phyloP scores from a whole-genome alignment of 2,888 invertebrate species.

The Glyphotaelius pellucidus region DNA sequence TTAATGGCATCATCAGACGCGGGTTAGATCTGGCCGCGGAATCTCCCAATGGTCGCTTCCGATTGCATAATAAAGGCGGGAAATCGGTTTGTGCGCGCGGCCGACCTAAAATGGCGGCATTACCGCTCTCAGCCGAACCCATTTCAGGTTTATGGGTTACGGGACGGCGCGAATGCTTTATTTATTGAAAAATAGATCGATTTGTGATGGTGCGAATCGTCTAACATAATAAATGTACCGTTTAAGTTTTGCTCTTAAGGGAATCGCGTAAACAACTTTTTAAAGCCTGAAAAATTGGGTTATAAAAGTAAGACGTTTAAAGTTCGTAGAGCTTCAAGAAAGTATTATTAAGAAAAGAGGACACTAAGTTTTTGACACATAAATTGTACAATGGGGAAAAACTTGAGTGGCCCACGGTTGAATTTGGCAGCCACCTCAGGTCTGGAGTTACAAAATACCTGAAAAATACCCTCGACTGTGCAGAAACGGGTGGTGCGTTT shows the following conservation, averaged over 20 bases:
- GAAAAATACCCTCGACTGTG: no score
- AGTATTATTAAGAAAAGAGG: background rate
- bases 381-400: background rate
- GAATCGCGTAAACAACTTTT: background rate
- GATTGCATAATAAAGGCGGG: slow-evolving; percentile 32
- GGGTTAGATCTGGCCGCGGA: background rate
- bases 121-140: slow-evolving; percentile 9
- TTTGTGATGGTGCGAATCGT: background rate
- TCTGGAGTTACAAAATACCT: no score
- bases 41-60: slow-evolving; percentile 11
- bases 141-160: background rate
- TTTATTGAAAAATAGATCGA: slow-evolving; percentile 5
- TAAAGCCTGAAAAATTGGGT: background rate
- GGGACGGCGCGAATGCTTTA: background rate
- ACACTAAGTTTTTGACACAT: background rate
- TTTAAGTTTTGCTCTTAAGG: background rate
- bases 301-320: background rate
- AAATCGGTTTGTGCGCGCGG: slow-evolving; percentile 9
- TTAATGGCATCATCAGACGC: background rate
- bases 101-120: slow-evolving; percentile 37
- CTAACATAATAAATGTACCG: background rate
- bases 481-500: no score
- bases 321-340: background rate
- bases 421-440: no score
- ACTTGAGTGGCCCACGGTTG: no score